A percentile compares a stretch with the other conserved stretches of the same genome.
These are phyloP conservation scores for Drosophila formosana DNA, from an alignment of 2,888 invertebrate species.

Conservation along the genomic window DNA sequence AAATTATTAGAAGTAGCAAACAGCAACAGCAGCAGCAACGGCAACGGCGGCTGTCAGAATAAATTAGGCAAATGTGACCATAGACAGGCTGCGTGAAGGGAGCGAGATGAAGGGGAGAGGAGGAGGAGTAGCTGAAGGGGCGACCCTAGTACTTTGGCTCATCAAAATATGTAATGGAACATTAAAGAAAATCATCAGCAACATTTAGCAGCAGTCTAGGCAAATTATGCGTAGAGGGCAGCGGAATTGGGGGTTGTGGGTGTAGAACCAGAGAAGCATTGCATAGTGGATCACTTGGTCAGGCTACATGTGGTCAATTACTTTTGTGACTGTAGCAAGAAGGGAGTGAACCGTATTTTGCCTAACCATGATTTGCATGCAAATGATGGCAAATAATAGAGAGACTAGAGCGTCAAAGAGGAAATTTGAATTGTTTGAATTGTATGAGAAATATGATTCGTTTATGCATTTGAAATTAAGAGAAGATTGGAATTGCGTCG, in stretches of 20 bases:
- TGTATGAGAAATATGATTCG: too few relatives aligned
- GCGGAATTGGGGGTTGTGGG: background rate
- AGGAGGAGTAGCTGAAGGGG: background rate
- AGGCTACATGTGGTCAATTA: slow-evolving; percentile 63
- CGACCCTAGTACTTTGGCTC: slow-evolving; percentile 38
- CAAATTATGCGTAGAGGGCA: slow-evolving; percentile 27
- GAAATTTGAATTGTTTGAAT: too few relatives aligned
- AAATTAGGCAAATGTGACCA: slow-evolving; percentile 66
- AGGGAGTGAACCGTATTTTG: slow-evolving; percentile 42
- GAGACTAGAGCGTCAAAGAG: background rate
- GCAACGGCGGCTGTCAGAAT: slow-evolving; percentile 59
- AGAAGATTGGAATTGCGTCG: too few relatives aligned
- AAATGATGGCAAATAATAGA: slow-evolving; percentile 48
- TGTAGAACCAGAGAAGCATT: background rate
- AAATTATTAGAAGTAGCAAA: slow-evolving; percentile 63
- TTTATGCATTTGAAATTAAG: too few relatives aligned
- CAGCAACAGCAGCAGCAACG: slow-evolving; percentile 4
- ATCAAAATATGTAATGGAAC: slow-evolving; percentile 68
- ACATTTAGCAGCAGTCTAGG: slow-evolving; percentile 56
- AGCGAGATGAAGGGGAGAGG: background rate
- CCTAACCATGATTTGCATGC: slow-evolving; percentile 67
- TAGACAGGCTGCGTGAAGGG: slow-evolving; percentile 1
- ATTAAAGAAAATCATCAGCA: slow-evolving; percentile 71
- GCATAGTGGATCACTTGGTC: slow-evolving; percentile 20
- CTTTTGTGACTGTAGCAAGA: slow-evolving; percentile 6